Base-by-base conservation (phyloP, 2,797 vertebrate species). In the Lepus townsendii region DNA sequence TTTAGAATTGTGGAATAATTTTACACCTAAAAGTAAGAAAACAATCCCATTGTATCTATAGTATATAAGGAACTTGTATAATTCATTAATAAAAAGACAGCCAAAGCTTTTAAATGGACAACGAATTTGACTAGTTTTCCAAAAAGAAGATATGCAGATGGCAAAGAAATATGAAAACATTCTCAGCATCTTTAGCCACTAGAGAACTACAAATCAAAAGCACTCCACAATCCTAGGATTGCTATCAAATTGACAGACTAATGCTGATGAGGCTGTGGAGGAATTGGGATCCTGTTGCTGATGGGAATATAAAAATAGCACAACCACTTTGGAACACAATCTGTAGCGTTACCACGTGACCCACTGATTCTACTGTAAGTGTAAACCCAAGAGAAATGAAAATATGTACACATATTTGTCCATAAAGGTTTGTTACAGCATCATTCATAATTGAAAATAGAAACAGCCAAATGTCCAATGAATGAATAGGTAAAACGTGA, bases 131-230 rank as follows among this genome's bases (percentile, higher is more conserved):
- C 30, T 47, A 76, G 30, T 54, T 88, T 54, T 88, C 50, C 32
- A 88, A 80, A 88, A 76, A 78, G 50, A 89, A 73, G 42, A 65
- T 20, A 65, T 5, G 30, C 38, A 66, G 60, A 52, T 92, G 78
- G 30, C 57, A 26, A 50, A 47, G 66, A 90, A 65, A 65, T 1
- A 5, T 38, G 26, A 65, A 68, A 77, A 85, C 22, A 52, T n/a
- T 57, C 10, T 84, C 52, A 60, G 2, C 27, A 6, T 65, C 9
- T 8, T 88, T 75, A 90, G 26, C 52, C 62, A 42, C 60, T 35
- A 83, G 52, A 38, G 22, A 94, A 88, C 35, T 19, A 27, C 22
- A 54, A 26, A 60, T 79, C 66, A 57, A 50, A 83, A 38, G 7
- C 9, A n/a, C 60, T 63, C 68, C 12, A 24, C 10, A n/a, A n/a